Evolutionary conservation across 2,888 invertebrate species (phyloP).

Genomic region (Drosophila buzzatii): DNA sequence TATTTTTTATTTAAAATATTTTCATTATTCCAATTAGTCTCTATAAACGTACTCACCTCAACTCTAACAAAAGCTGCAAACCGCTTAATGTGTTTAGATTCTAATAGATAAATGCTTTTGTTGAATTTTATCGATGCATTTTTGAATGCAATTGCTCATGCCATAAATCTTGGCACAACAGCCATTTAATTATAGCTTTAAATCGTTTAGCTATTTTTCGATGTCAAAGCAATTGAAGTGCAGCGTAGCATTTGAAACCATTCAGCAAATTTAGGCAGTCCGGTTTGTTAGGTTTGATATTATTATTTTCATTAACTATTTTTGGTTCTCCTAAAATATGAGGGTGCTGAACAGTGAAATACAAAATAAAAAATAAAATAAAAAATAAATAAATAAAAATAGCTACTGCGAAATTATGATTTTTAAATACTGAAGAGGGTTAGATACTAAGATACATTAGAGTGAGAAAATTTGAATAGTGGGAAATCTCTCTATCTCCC

Average conservation of each 20-base stretch:
- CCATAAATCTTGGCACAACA: background rate
- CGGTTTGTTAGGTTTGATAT: background rate
- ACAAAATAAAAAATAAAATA: no score
- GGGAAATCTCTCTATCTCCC: no score
- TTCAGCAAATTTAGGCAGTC: background rate
- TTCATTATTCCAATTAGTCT: background rate
- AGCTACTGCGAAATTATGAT: no score
- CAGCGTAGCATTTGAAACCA: background rate
- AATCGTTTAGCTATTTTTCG: background rate
- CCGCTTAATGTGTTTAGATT: background rate
- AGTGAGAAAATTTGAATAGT: no score
- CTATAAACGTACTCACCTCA: background rate
- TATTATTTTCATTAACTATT: background rate
- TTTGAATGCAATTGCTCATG: background rate
- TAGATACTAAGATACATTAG: no score
- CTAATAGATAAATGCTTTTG: background rate
- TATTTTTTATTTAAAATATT: background rate
- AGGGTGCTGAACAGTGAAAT: no score
- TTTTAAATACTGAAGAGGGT: no score
- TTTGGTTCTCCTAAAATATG: no score
- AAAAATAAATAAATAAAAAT: no score
- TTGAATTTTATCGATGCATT: background rate
- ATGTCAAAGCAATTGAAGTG: conserved; percentile 1
- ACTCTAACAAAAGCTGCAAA: background rate
- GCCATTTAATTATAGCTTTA: background rate